Evolutionary conservation across 2,888 invertebrate species (phyloP), one percentile per base, ranked within the genome.

Genomic region (Leptothorax acervorum): DNA sequence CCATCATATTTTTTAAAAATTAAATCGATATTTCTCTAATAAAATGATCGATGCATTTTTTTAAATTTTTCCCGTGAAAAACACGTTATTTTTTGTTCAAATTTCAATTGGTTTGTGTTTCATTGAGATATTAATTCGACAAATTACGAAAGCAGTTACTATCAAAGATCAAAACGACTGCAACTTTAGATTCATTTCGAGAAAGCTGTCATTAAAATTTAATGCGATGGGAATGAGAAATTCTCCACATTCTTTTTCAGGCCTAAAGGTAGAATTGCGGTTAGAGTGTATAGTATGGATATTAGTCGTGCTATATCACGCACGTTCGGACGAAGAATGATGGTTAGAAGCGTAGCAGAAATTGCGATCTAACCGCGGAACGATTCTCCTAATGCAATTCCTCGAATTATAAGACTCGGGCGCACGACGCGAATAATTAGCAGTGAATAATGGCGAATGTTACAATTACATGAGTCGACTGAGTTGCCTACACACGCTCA

Each of bases 391-490:
- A 73, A 81, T 71, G 79, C 79, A 81, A 81, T 71, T 81, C 60
- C 79, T 81, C 79, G 79, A 81, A 81, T 81, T 81, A 81, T 71
- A 60, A 71, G 60, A 60, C 79, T 71, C 71, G 71, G 48, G 73
- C 79, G 60, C 79, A 81, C 79, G 71, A 81, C 48, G 73, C 79
- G 79, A 81, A 81, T 81, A 81, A 81, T 81, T 81, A 81, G 79
- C 57, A 71, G 60, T 81, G 79, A 81, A 60, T 81, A 81, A 81
- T 81, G 60, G 79, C 79, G 79, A 71, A 48, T 28, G 79, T 48
- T 71, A 81, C 79, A 79, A 79, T 79, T 79, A 79, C 71, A 71
- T 71, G 71, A 57, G 48, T 31, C 60, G 79, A 39, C 57, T 28
- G 28, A 5, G 35, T 60, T 48, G 60, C 35, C 79, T 60, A 55